A percentile compares a stretch with the other conserved stretches of the same genome.
Evolutionary conservation across 2,113 vertebrate genomes (phyloP).

Genomic region (Centropus unirufus): DNA sequence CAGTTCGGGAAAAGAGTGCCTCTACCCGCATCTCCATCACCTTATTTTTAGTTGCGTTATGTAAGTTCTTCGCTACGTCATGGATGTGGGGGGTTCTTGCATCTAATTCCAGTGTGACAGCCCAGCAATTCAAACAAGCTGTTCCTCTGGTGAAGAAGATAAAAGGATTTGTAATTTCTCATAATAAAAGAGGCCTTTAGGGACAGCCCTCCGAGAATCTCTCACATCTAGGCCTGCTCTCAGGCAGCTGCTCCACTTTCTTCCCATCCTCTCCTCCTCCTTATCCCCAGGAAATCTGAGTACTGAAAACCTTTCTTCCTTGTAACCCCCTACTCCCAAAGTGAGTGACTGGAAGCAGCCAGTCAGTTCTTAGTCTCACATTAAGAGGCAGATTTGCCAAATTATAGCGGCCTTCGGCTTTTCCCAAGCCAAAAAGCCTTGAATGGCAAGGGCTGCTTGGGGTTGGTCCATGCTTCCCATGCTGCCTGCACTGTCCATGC

Average conservation of each 20-base stretch:
- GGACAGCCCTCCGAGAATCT: constrained; percentile 27
- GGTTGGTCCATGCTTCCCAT: rapidly evolving
- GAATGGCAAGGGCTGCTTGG: rapidly evolving
- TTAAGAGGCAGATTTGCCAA: not conserved
- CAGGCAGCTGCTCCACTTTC: constrained; percentile 21
- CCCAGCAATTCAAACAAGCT: constrained; percentile 76
- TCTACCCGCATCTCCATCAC: constrained; percentile 25
- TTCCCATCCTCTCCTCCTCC: not conserved
- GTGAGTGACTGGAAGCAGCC: not conserved
- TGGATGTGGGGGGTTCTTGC: constrained; percentile 73
- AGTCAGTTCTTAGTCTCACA: not conserved
- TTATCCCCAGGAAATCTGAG: not conserved
- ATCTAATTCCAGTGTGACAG: constrained; percentile 80
- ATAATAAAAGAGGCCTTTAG: constrained; percentile 49
- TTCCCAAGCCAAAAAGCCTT: rapidly evolving
- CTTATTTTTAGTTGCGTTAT: constrained; percentile 82
- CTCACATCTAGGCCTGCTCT: not conserved
- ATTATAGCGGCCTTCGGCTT: not conserved
- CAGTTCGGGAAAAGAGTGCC: not conserved
- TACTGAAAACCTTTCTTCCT: not conserved
- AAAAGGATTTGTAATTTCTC: constrained; percentile 62
- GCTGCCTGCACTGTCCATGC: not conserved
- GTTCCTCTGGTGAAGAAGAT: constrained; percentile 73
- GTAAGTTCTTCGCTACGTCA: constrained; percentile 77
- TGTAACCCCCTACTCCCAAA: not conserved